Evolutionary conservation across 1,140 invertebrate genomes (phyloP), one percentile per base, ranked within the genome.

Genomic region (Drosophila serrata): DNA sequence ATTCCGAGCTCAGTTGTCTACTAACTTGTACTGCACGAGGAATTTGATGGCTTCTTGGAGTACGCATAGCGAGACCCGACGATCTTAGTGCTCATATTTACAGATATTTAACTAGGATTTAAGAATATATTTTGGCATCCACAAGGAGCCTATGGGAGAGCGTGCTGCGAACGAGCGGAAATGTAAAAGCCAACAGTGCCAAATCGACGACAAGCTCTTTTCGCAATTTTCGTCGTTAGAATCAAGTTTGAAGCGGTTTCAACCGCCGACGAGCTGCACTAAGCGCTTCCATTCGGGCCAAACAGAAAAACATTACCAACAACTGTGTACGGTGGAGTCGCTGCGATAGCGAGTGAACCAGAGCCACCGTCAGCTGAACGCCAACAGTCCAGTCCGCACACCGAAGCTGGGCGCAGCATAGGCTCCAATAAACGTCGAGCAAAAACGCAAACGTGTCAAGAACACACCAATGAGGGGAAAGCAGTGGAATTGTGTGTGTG

Each of bases 161-260:
- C 31, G 42, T 45, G 56, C 43, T 67, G 5, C 33, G 60, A 79
- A 29, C 65, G 67, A 51, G 51, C 35, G 35, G 43, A 59, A 40
- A 29, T 39, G 12, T 40, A 56, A 75, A 27, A 59, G 53, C 40
- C 42, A 59, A 53, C 42, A 61, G 39, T 17, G 53, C 24, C 13
- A 42, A 49, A 46, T 17, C 31, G 22, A 55, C 43, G 29, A 17
- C 17, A 31, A 42, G 48, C 22, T 48, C 31, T 42, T 35, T 67
- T 48, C 40, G 27, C 37, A 40, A 39, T 75, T 56, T 35, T 78
- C 35, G 46, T 60, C 9, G 24, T 65, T 46, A 73, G 59, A 88
- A 85, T 81, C 85, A 62, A 73, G 81, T 90, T 90, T 65, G 62
- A 90, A 90, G 85, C 85, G 63, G 81, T 90, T 90, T 59, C 58